Conservation (phyloP, 2,888 invertebrate genomes). For the Rhorus exstirpatorius region DNA sequence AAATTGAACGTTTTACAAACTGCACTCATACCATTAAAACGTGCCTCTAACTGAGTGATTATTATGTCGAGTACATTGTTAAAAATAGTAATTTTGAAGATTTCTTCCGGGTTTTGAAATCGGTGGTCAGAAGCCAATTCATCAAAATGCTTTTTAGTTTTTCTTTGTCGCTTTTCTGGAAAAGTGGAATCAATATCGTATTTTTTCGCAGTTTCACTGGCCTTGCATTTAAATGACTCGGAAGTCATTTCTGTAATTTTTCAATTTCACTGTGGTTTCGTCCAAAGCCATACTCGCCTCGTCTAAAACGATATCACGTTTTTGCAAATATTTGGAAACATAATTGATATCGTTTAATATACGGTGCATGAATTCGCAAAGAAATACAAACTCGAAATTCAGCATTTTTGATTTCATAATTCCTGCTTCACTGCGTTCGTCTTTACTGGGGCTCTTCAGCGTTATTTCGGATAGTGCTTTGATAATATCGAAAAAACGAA, state of each 20-base stretch:
- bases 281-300: slow-evolving; percentile 67
- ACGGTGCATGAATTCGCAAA: slow-evolving; percentile 66
- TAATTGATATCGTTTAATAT: slow-evolving; percentile 71
- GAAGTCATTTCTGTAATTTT: slow-evolving; percentile 75
- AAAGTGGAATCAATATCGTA: slow-evolving; percentile 70
- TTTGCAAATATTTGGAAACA: slow-evolving; percentile 71
- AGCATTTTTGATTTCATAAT: slow-evolving; percentile 71
- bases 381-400: slow-evolving; percentile 70
- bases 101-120: slow-evolving; percentile 68
- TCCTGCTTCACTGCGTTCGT: slow-evolving; percentile 69
- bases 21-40: slow-evolving; percentile 76
- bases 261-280: slow-evolving; percentile 67
- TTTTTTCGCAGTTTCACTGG: slow-evolving; percentile 74
- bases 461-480: slow-evolving; percentile 71
- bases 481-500: slow-evolving; percentile 72
- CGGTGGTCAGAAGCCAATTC: slow-evolving; percentile 39
- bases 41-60: slow-evolving; percentile 74
- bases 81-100: slow-evolving; percentile 71
- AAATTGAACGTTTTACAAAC: slow-evolving; percentile 75
- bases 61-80: slow-evolving; percentile 76
- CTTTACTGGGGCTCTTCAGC: slow-evolving; percentile 64
- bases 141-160: slow-evolving; percentile 63
- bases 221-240: slow-evolving; percentile 73
- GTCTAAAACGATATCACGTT: slow-evolving; percentile 73
- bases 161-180: slow-evolving; percentile 71